Conservation (phyloP, 2,113 vertebrate species). For the rabbit (Oryctolagus cuniculus) region DNA sequence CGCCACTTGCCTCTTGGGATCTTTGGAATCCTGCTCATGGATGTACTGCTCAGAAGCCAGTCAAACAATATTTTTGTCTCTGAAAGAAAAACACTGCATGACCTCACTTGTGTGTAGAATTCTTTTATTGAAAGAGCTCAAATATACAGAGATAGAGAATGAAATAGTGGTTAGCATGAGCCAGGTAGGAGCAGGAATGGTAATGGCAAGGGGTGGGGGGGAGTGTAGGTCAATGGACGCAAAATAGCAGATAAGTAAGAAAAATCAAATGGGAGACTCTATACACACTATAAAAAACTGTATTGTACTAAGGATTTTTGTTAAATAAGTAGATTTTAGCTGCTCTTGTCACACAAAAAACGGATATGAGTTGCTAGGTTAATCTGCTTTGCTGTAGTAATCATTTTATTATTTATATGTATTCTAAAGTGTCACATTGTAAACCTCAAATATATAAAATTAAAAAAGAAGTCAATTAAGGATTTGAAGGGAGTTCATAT, state of each 20-base stretch:
- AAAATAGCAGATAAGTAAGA: neutral
- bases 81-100: neutral
- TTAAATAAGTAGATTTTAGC: neutral
- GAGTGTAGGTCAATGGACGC: neutral
- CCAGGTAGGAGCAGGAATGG: too few relatives aligned
- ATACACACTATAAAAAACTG: neutral
- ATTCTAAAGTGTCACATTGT: neutral
- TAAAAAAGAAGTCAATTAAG: neutral
- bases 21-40: neutral
- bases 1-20: neutral
- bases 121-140: neutral
- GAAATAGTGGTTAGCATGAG: too few relatives aligned
- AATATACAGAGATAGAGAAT: neutral
- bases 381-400: neutral
- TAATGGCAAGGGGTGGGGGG: too few relatives aligned
- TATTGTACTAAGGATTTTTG: neutral
- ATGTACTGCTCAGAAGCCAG: slow-evolving; percentile 35
- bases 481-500: neutral
- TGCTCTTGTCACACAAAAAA: neutral
- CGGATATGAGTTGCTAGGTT: neutral
- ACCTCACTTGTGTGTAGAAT: neutral
- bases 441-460: too few relatives aligned
- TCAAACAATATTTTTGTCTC: slow-evolving; percentile 5
- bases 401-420: neutral
- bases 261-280: neutral